Percentiles rank a stretch among this genome's conserved stretches.
Evolutionary conservation across 2,888 invertebrate species (phyloP).

Genomic region (Heliconius erato): DNA sequence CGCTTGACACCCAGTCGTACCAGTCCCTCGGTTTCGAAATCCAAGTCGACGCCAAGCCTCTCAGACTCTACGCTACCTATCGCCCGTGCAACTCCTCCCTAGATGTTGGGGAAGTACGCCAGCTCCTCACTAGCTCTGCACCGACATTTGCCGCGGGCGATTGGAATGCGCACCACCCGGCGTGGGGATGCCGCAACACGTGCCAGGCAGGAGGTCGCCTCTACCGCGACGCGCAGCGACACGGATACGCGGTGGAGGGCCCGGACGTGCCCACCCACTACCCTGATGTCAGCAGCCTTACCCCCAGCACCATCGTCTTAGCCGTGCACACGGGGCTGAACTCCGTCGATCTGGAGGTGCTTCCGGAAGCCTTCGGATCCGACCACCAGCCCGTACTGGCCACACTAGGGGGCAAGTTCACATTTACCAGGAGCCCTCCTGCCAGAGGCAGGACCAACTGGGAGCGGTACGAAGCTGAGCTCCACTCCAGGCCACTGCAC

Average conservation of each 20-base stretch:
- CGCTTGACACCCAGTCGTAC: background rate
- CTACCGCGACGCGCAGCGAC: conserved; percentile 30
- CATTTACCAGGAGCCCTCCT: background rate
- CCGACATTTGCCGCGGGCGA: conserved; percentile 38
- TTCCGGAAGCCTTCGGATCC: conserved; percentile 28
- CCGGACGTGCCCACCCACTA: conserved; percentile 45
- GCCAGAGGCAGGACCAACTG: background rate
- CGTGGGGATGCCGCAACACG: conserved; percentile 37
- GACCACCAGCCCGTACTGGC: conserved; percentile 40
- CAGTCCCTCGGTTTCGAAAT: conserved; percentile 42
- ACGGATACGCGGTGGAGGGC: conserved; percentile 37
- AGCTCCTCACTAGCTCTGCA: background rate
- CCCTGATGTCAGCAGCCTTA: fast-evolving
- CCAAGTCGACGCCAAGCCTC: background rate
- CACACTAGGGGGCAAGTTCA: background rate
- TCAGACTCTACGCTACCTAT: too few species aligned
- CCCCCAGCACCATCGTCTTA: conserved; percentile 43
- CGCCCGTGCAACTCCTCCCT: background rate
- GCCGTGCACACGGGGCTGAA: conserved; percentile 20
- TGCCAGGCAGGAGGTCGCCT: conserved; percentile 30
- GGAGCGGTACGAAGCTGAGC: background rate
- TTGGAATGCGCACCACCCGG: conserved; percentile 45
- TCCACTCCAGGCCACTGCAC: too few species aligned
- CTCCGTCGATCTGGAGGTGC: background rate
- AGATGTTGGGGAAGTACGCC: conserved; percentile 13